Conservation (phyloP, 1,140 invertebrate genomes). For the Diabrotica virgifera region DNA sequence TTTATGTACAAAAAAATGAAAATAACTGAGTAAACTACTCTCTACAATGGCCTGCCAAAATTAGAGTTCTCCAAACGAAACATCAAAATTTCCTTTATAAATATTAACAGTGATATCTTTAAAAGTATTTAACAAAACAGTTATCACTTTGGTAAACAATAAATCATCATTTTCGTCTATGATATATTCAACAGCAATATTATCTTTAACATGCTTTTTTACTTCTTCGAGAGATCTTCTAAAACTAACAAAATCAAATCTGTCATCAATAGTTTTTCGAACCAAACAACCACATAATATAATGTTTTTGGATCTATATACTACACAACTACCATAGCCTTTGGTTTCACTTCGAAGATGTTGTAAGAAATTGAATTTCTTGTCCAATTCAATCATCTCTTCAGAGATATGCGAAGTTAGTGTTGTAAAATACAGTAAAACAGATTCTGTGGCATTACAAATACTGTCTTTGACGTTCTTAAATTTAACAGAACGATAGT, state of each 20-base stretch:
- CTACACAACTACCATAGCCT: slow-evolving; percentile 16
- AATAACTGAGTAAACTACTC: too few relatives aligned
- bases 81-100: background rate
- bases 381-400: slow-evolving; percentile 31
- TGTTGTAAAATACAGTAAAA: slow-evolving; percentile 39
- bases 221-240: slow-evolving; percentile 30
- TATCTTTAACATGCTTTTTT: slow-evolving; percentile 30
- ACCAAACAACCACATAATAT: slow-evolving; percentile 36
- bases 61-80: background rate
- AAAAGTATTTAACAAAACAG: background rate
- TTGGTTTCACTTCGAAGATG: slow-evolving; percentile 19
- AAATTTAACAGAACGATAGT: background rate
- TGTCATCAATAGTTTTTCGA: slow-evolving; percentile 23
- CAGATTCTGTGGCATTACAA: slow-evolving; percentile 20
- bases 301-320: slow-evolving; percentile 22
- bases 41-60: background rate
- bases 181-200: slow-evolving; percentile 30
- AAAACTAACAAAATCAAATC: slow-evolving; percentile 29
- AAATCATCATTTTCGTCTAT: slow-evolving; percentile 25
- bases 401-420: slow-evolving; percentile 30
- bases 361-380: slow-evolving; percentile 34
- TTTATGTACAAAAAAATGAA: too few relatives aligned
- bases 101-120: background rate
- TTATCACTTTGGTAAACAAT: slow-evolving; percentile 32
- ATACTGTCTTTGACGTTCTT: background rate